Conservation (phyloP, 2,888 invertebrate genomes). For the Calameuta pallipes region DNA sequence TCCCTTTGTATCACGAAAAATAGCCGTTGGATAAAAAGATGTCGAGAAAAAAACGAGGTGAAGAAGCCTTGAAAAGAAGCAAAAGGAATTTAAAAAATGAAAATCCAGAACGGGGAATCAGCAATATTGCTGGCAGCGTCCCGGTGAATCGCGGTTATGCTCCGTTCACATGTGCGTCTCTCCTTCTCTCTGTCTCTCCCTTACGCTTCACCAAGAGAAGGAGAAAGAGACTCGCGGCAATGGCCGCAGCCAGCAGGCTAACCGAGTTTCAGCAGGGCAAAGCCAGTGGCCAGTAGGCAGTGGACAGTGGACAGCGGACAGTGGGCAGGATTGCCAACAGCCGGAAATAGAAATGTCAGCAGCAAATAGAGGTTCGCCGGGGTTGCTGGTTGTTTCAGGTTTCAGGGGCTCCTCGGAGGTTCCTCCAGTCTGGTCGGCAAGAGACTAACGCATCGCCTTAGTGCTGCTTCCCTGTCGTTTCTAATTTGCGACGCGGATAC, state of each 20-base stretch:
- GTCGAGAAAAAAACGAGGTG: not conserved
- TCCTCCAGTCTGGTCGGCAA: not conserved
- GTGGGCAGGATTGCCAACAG: not conserved
- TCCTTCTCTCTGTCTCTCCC: too few species aligned
- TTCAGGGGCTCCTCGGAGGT: not conserved
- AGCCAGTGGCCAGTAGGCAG: not conserved
- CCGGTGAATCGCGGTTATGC: not conserved
- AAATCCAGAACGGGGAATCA: not conserved
- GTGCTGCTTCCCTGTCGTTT: conserved; percentile 37
- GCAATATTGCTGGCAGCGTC: not conserved
- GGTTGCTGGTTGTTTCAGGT: not conserved
- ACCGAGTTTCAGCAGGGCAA: not conserved
- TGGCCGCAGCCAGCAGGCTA: not conserved
- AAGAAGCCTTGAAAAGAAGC: not conserved
- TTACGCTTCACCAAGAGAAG: not conserved
- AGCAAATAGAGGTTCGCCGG: not conserved
- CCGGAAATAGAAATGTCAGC: not conserved
- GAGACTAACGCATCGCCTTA: conserved; percentile 24
- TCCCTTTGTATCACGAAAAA: conserved; percentile 33
- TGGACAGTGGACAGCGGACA: too few species aligned
- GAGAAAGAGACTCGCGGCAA: not conserved
- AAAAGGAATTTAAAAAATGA: not conserved
- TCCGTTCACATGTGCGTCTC: too few species aligned
- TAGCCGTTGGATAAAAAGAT: not conserved
- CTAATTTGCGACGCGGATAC: conserved; percentile 34